A percentile compares a stretch with the other conserved stretches of the same genome.
These are phyloP conservation scores for Lapara coniferarum DNA, from an alignment of 2,888 invertebrate genomes.

Conservation along the genomic window DNA sequence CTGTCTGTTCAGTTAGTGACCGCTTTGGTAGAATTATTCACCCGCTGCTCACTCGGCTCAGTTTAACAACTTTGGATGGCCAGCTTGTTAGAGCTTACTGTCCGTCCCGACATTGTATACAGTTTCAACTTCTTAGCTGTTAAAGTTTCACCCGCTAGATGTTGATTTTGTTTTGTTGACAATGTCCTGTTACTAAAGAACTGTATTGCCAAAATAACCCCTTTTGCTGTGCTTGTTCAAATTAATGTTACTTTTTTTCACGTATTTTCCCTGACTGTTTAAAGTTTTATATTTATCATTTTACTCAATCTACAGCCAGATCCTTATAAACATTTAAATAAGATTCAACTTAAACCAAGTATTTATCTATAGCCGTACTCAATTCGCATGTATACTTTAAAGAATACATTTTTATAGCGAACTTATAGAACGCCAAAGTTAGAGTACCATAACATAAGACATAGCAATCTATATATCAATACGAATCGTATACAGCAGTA, in stretches of 20 bases:
- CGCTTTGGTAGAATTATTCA: constrained; percentile 67
- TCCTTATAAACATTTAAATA: background rate
- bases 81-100: constrained; percentile 74
- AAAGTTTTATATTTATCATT: background rate
- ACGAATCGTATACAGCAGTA: background rate
- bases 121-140: constrained; percentile 75
- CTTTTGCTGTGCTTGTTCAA: constrained; percentile 41
- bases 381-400: background rate
- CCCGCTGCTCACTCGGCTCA: constrained; percentile 50
- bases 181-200: constrained; percentile 62
- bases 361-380: no score
- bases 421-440: background rate
- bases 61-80: constrained; percentile 76
- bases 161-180: constrained; percentile 75
- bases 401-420: background rate
- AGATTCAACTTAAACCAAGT: no score
- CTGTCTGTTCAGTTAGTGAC: constrained; percentile 62
- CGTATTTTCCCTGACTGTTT: background rate
- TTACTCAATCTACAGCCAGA: background rate
- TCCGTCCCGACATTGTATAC: constrained; percentile 69
- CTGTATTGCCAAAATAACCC: constrained; percentile 45
- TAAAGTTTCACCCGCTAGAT: constrained; percentile 71
- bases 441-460: background rate
- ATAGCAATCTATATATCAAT: background rate
- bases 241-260: constrained; percentile 1